These are phyloP conservation scores for Andricus quercusramuli DNA, from an alignment of 2,888 invertebrate genomes.

Conservation along the genomic window DNA sequence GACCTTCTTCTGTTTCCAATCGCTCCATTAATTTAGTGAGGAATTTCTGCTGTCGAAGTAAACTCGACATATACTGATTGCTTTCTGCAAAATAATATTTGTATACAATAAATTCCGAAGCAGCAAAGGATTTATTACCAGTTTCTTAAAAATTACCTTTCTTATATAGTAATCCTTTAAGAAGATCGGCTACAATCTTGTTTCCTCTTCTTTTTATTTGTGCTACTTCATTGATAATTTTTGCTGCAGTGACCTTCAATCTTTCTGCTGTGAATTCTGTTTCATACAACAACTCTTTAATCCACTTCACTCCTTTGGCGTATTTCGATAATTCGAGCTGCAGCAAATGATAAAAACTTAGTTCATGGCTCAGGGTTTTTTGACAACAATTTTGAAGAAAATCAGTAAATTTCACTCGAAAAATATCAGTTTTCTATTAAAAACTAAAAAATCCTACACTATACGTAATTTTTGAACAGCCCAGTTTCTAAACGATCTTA, in stretches of 20 bases:
- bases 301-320: slow-evolving; percentile 86
- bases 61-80: slow-evolving; percentile 86
- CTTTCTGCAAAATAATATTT: slow-evolving; percentile 80
- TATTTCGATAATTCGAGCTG: slow-evolving; percentile 90
- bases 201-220: slow-evolving; percentile 87
- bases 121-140: slow-evolving; percentile 42
- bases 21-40: slow-evolving; percentile 84
- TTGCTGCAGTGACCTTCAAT: slow-evolving; percentile 88
- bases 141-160: slow-evolving; percentile 78
- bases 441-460: too few species aligned
- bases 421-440: too few species aligned
- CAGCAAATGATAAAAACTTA: slow-evolving; percentile 45
- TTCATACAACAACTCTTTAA: slow-evolving; percentile 87
- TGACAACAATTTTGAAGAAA: too few species aligned
- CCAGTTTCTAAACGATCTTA: too few species aligned
- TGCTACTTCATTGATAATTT: slow-evolving; percentile 90
- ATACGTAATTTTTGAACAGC: too few species aligned
- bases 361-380: too few species aligned
- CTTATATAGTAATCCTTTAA: slow-evolving; percentile 82
- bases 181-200: slow-evolving; percentile 83
- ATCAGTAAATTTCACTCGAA: too few species aligned
- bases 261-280: slow-evolving; percentile 87
- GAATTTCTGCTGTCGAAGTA: slow-evolving; percentile 89
- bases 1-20: slow-evolving; percentile 80
- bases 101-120: not conserved